phyloP scores from a whole-genome alignment of 2,888 invertebrate genomes.

The Brachylomia viminalis region DNA sequence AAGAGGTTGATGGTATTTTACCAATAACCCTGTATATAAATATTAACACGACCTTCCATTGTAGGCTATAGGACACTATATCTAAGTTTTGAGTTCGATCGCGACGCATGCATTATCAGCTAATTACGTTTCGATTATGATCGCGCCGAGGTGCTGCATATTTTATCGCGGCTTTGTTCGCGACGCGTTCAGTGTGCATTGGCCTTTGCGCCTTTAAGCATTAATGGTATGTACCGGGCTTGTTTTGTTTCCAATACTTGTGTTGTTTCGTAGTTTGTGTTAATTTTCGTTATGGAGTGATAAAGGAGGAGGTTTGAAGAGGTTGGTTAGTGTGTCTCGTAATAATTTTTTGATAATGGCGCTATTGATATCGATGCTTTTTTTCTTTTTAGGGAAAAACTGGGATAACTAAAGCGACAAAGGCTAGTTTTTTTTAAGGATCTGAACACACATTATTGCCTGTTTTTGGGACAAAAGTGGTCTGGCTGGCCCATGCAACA shows the following conservation, averaged over 20 bases:
- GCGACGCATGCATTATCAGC: constrained; percentile 72
- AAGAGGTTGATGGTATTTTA: too few species aligned
- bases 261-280: constrained; percentile 19
- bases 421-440: background rate
- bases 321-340: too few species aligned
- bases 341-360: too few species aligned
- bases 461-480: background rate
- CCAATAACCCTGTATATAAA: too few species aligned
- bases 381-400: too few species aligned
- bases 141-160: constrained; percentile 76
- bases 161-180: constrained; percentile 75
- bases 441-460: background rate
- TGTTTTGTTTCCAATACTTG: constrained; percentile 63
- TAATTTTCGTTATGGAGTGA: too few species aligned
- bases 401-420: too few species aligned
- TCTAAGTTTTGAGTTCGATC: constrained; percentile 62
- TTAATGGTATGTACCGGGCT: constrained; percentile 54
- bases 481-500: background rate
- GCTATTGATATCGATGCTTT: too few species aligned
- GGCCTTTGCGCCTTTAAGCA: constrained; percentile 67
- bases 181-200: constrained; percentile 64
- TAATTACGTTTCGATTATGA: constrained; percentile 78
- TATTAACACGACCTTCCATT: constrained; percentile 39
- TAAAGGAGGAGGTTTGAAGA: too few species aligned
- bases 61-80: constrained; percentile 43